Conservation (phyloP, 2,888 invertebrate genomes). For the Diarsia mendica region DNA sequence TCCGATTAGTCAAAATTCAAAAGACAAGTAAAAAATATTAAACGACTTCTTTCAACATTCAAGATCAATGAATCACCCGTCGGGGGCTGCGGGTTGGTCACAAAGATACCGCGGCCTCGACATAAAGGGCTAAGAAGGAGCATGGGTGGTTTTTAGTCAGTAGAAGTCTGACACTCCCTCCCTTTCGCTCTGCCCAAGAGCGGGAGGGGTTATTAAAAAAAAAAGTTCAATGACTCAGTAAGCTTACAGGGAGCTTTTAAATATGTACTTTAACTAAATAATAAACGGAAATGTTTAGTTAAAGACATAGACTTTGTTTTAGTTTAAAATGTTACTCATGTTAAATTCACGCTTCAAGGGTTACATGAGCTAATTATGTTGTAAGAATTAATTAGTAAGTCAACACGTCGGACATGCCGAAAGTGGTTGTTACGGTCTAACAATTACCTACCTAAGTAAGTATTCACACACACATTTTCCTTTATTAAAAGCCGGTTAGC, state of each 20-base stretch:
- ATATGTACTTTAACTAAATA: no score
- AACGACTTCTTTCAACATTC: slow-evolving; percentile 6
- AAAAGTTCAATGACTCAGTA: slow-evolving; percentile 22
- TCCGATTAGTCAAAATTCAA: slow-evolving; percentile 26
- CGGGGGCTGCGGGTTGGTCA: no score
- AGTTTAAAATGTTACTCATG: slow-evolving; percentile 25
- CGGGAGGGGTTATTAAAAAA: no score
- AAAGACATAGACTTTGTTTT: slow-evolving; percentile 38
- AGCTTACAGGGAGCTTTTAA: slow-evolving; percentile 11
- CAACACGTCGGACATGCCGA: not conserved
- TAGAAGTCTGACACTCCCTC: no score
- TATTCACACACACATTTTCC: not conserved
- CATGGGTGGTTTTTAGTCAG: no score
- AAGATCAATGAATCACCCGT: slow-evolving; percentile 35
- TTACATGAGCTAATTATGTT: slow-evolving; percentile 27
- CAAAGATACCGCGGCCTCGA: no score
- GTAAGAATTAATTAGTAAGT: slow-evolving; percentile 1
- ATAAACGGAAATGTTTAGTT: slow-evolving; percentile 50
- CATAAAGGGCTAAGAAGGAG: no score
- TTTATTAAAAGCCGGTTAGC: not conserved
- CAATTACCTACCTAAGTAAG: not conserved
- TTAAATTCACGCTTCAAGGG: slow-evolving; percentile 28
- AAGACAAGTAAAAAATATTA: not conserved
- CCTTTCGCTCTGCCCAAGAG: no score
- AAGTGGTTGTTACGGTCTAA: not conserved